Conservation (phyloP, 2,113 vertebrate genomes). For the Onychorhynchus coronatus region DNA sequence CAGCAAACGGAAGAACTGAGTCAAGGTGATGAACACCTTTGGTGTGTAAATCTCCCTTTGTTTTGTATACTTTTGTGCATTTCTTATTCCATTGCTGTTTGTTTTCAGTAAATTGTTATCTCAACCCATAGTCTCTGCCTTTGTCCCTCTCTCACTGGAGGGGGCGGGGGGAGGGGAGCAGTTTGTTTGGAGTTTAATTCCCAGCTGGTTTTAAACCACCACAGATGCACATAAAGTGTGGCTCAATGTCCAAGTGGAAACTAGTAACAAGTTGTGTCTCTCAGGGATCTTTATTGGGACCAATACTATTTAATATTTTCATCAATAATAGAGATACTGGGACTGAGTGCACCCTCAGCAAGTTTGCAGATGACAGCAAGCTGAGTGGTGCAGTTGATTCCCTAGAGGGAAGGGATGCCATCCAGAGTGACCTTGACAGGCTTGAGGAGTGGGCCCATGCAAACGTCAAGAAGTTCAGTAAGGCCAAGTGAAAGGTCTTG, state of each 20-base stretch:
- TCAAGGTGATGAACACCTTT: background rate
- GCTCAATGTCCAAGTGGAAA: background rate
- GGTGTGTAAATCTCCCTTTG: background rate
- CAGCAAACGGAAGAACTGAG: background rate
- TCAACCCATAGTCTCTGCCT: background rate
- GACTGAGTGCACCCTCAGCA: background rate
- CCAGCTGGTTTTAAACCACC: background rate
- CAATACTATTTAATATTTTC: background rate
- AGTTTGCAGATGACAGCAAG: background rate
- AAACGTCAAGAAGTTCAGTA: background rate
- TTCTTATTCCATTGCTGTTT: background rate
- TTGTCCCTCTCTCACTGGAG: accelerated
- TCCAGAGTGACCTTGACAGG: background rate
- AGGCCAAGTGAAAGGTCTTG: background rate
- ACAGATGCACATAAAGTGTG: background rate
- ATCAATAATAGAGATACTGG: background rate
- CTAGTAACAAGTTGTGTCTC: background rate
- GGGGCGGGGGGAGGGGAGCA: background rate
- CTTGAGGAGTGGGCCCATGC: background rate
- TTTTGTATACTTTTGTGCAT: background rate
- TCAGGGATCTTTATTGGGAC: background rate
- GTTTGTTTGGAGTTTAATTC: background rate
- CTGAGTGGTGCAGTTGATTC: background rate
- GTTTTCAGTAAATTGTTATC: background rate
- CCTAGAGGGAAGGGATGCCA: background rate